A percentile compares a stretch with the other conserved stretches of the same genome.
Conservation (phyloP, 2,113 vertebrate genomes). For the Neoarius graeffei region DNA sequence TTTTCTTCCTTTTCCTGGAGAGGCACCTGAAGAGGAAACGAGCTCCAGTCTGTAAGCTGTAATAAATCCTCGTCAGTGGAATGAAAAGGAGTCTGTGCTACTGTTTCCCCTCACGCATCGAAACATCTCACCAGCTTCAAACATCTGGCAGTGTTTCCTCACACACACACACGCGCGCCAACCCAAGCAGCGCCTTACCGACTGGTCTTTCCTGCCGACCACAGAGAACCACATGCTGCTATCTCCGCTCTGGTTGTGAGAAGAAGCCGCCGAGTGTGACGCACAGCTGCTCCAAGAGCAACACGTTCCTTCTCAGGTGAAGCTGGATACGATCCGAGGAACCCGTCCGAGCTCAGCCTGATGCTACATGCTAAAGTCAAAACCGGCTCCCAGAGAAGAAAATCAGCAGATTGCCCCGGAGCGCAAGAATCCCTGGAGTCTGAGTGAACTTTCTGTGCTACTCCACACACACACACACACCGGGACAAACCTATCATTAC, state of each 20-base stretch:
- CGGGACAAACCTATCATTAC: conserved; percentile 44
- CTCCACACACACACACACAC: conserved; percentile 40
- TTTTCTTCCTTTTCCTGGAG: not conserved
- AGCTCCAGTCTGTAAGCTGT: not conserved
- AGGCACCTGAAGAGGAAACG: conserved; percentile 25
- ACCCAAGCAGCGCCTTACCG: conserved; percentile 73
- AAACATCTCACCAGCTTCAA: conserved; percentile 1
- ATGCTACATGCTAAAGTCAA: conserved; percentile 59
- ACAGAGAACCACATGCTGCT: conserved; percentile 95
- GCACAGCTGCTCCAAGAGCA: not conserved
- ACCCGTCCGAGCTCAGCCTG: not conserved
- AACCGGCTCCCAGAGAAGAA: not conserved
- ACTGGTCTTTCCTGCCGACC: conserved; percentile 82
- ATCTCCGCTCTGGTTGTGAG: conserved; percentile 18
- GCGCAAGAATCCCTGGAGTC: conserved; percentile 47
- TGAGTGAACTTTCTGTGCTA: conserved; percentile 49
- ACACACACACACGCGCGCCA: conserved; percentile 32
- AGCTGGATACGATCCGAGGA: not conserved
- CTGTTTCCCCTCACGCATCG: not conserved
- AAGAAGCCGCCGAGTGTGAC: not conserved
- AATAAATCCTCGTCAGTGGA: not conserved
- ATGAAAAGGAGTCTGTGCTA: conserved; percentile 27
- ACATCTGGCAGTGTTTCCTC: conserved; percentile 39
- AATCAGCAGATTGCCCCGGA: conserved; percentile 30
- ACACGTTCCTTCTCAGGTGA: not conserved